Evolutionary conservation across 2,113 vertebrate species (phyloP).

Genomic region (Hippoglossus stenolepis): DNA sequence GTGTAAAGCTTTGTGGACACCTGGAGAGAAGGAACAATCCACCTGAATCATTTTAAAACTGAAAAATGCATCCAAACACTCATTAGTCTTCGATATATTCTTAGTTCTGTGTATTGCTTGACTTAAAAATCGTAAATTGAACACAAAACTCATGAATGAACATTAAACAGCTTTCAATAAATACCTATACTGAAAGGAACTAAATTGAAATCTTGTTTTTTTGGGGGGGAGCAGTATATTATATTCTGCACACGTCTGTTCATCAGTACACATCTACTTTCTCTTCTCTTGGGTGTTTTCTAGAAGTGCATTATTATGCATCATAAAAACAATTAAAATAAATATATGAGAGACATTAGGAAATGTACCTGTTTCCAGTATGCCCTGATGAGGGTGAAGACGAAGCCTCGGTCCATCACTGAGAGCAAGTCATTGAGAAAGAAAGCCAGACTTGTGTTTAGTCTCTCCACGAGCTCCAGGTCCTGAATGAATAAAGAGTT

Average conservation of each 20-base stretch:
- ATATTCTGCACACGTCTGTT: background rate
- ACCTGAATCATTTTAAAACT: background rate
- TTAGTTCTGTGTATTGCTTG: background rate
- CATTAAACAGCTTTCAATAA: too few species aligned
- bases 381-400: constrained; percentile 91
- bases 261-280: background rate
- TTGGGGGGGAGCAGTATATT: too few species aligned
- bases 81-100: too few species aligned
- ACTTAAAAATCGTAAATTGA: background rate
- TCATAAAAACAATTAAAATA: background rate
- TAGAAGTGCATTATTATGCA: background rate
- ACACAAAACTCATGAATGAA: background rate
- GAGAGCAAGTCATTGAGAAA: constrained; percentile 97
- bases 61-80: background rate
- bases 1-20: constrained; percentile 93
- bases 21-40: constrained; percentile 60
- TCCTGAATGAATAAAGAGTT: constrained; percentile 82
- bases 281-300: background rate
- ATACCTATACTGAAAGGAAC: too few species aligned
- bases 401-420: constrained; percentile 98
- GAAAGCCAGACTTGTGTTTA: constrained; percentile 96
- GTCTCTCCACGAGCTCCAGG: constrained; percentile 95
- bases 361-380: constrained; percentile 95
- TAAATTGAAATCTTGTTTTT: too few species aligned
- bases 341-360: background rate